Evolutionary conservation across 2,888 invertebrate genomes (phyloP).

Genomic region (Dasysyrphus tricinctus): DNA sequence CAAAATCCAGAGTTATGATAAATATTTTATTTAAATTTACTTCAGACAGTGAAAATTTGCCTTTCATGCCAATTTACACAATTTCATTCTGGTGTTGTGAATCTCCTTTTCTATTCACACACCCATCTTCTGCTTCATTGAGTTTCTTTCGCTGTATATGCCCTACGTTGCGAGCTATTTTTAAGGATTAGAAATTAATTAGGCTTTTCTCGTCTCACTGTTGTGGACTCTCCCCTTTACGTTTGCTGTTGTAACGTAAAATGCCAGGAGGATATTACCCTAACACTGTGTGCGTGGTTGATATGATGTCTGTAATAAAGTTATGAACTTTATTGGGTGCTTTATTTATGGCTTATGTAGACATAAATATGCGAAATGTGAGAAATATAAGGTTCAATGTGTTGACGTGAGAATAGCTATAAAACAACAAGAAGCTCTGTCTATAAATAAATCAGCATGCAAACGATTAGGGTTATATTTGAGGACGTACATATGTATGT

Average conservation of each 20-base stretch:
- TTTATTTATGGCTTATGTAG: slow-evolving; percentile 62
- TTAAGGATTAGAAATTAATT: slow-evolving; percentile 71
- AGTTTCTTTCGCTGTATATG: not conserved
- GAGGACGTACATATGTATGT: too few species aligned
- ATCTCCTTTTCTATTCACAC: not conserved
- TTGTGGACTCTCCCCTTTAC: not conserved
- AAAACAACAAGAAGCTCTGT: slow-evolving; percentile 5
- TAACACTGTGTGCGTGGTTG: slow-evolving; percentile 54
- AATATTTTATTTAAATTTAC: not conserved
- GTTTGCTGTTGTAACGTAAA: not conserved
- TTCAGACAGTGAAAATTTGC: not conserved
- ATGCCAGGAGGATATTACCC: slow-evolving; percentile 22
- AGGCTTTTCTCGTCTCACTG: slow-evolving; percentile 40
- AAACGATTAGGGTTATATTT: not conserved
- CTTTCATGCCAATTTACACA: not conserved
- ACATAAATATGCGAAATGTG: slow-evolving; percentile 15
- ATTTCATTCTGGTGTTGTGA: not conserved
- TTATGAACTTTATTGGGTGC: slow-evolving; percentile 73
- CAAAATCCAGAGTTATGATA: not conserved
- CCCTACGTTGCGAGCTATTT: slow-evolving; percentile 50
- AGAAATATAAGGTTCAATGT: slow-evolving; percentile 6
- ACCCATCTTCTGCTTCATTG: slow-evolving; percentile 11
- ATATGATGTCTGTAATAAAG: slow-evolving; percentile 73
- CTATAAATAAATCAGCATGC: slow-evolving; percentile 26
- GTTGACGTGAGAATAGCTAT: slow-evolving; percentile 11